Conservation (phyloP, 2,888 invertebrate genomes). For the Melanophora roralis region DNA sequence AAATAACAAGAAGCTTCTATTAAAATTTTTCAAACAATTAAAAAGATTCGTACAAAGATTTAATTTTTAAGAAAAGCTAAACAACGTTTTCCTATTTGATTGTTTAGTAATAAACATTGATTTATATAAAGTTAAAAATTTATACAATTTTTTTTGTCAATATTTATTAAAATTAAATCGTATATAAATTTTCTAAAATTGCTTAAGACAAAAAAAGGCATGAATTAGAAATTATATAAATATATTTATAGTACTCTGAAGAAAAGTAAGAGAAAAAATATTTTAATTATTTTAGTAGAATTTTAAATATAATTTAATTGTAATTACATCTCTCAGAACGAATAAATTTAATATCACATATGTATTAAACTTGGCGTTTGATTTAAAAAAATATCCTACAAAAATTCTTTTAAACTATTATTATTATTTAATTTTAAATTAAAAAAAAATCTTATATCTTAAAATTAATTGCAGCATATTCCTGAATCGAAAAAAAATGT, state of each 20-base stretch:
- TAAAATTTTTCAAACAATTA: background rate
- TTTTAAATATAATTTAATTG: background rate
- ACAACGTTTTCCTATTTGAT: slow-evolving; percentile 15
- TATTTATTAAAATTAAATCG: too few relatives aligned
- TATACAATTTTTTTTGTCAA: slow-evolving; percentile 10
- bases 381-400: slow-evolving; percentile 36
- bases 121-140: slow-evolving; percentile 11
- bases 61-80: background rate
- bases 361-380: slow-evolving; percentile 45
- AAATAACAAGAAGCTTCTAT: background rate
- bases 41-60: background rate
- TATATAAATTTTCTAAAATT: too few relatives aligned
- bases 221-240: slow-evolving; percentile 44
- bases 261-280: background rate
- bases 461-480: slow-evolving; percentile 51
- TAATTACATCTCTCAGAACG: too few relatives aligned
- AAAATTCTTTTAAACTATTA: slow-evolving; percentile 50
- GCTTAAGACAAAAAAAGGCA: slow-evolving; percentile 42
- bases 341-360: too few relatives aligned
- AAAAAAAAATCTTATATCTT: too few relatives aligned
- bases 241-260: slow-evolving; percentile 34
- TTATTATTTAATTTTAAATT: slow-evolving; percentile 28
- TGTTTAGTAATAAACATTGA: background rate
- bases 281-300: background rate
- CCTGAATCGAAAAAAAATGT: slow-evolving; percentile 21